phyloP scores from a whole-genome alignment of 2,797 vertebrate species.

The Cossypha heuglini region DNA sequence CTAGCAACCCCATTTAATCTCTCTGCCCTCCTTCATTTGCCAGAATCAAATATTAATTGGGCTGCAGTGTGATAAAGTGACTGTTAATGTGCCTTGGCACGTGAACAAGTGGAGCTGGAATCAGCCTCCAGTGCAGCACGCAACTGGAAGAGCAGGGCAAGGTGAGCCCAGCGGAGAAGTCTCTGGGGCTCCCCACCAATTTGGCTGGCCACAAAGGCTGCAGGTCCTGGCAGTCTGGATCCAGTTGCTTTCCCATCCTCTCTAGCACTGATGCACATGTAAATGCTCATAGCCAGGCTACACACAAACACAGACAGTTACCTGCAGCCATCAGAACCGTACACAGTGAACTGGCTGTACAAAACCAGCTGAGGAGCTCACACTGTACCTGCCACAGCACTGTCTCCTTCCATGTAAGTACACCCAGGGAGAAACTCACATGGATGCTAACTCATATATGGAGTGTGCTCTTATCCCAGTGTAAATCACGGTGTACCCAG shows the following conservation, averaged over 20 bases:
- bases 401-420: neutral
- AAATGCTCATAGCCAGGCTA: neutral
- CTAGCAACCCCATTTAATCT: conserved; percentile 31
- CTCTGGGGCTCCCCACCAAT: neutral
- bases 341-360: rapidly evolving
- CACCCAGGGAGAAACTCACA: neutral
- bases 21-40: conserved; percentile 30
- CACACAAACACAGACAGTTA: neutral
- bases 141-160: neutral
- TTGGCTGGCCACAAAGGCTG: neutral
- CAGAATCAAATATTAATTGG: conserved; percentile 51
- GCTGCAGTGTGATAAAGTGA: neutral
- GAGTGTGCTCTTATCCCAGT: neutral
- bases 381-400: neutral
- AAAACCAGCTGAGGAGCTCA: neutral
- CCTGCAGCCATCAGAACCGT: neutral
- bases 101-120: neutral
- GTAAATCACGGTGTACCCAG: neutral
- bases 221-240: rapidly evolving
- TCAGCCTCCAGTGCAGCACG: neutral
- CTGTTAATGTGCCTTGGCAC: neutral
- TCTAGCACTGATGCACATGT: neutral
- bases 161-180: neutral
- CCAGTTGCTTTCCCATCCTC: neutral
- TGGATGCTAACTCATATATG: rapidly evolving